Evolutionary conservation across 1,140 invertebrate species (phyloP), one percentile per base, ranked within the genome.

Genomic region (Pachyrhynchus sulphureomaculatus): DNA sequence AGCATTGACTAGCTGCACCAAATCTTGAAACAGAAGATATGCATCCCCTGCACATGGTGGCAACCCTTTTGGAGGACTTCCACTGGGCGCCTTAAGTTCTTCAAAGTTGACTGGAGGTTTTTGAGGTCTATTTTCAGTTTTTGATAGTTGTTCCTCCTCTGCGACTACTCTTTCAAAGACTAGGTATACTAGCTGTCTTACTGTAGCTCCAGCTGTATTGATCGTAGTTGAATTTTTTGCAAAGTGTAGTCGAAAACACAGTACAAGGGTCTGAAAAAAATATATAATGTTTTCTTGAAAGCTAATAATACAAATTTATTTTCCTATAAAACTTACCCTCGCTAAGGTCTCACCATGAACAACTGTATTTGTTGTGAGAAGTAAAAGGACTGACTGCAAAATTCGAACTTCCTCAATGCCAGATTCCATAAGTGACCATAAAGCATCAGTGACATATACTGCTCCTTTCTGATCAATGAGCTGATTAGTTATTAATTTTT

Each of bases 171-270:
- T 80, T 76, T 99, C 97, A 83, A 98, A 99, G 0, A 99, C 94
- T 37, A 95, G 80, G 36, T 93, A 93, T n/a, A 98, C 95, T 37
- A 99, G 79, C 75, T 99, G 97, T 39, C 96, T 81, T 3, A 99
- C 93, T 20, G 96, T 98, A 9, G 97, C 97, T 21, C 95, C 95
- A 2, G 96, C 96, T 37, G 96, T 96, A 75, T 98, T 98, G 23
- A 94, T 93, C 36, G 94, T 96, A 53, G 91, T 95, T 18, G 88
- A 85, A 81, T 98, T 90, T 81, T 96, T 93, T 5, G 92, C 88
- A 72, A 95, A 94, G 76, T 98, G 94, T 62, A 99, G 84, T 6
- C 95, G 87, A 76, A 99, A 96, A 79, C 96, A 98, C 54, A 99
- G 79, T 15, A 98, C 96, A 70, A 99, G 82, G 60, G 95, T 95